phyloP scores from a whole-genome alignment of 2,113 vertebrate species.

The Ailuropoda melanoleuca region DNA sequence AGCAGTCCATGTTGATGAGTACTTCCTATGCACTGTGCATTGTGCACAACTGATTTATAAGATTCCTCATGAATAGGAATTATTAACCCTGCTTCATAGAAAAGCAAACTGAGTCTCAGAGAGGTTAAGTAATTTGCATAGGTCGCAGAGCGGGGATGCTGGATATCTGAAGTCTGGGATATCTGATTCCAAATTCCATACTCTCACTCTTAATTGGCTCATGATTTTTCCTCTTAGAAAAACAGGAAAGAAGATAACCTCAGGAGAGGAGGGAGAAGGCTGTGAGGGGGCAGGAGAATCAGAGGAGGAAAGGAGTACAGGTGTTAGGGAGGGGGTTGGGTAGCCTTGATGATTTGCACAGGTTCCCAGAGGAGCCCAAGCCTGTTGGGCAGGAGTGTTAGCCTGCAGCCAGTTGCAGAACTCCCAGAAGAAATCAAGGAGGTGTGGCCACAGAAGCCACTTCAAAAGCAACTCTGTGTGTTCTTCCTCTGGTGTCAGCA shows the following conservation, averaged over 20 bases:
- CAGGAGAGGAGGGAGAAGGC: not conserved
- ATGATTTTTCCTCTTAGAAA: not conserved
- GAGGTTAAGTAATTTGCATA: not conserved
- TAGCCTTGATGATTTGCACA: not conserved
- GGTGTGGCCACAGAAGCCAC: not conserved
- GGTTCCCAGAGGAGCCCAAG: not conserved
- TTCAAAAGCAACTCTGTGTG: not conserved
- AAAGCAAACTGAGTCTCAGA: not conserved
- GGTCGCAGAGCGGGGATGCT: not conserved
- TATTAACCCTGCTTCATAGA: not conserved
- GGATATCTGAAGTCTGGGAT: not conserved
- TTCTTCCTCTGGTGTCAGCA: not conserved
- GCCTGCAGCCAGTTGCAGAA: not conserved
- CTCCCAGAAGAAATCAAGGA: not conserved
- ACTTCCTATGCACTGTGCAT: not conserved
- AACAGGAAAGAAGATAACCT: not conserved
- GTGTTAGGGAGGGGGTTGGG: not conserved
- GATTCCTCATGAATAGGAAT: not conserved
- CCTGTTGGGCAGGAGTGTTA: not conserved
- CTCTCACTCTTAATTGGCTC: too few relatives aligned
- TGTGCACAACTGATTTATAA: fast-evolving
- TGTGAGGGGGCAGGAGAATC: not conserved
- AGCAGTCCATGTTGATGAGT: fast-evolving
- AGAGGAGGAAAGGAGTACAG: not conserved
- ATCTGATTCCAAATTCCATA: not conserved